phyloP scores from a whole-genome alignment of 2,888 invertebrate species.

The Carpatolechia fugitivella region DNA sequence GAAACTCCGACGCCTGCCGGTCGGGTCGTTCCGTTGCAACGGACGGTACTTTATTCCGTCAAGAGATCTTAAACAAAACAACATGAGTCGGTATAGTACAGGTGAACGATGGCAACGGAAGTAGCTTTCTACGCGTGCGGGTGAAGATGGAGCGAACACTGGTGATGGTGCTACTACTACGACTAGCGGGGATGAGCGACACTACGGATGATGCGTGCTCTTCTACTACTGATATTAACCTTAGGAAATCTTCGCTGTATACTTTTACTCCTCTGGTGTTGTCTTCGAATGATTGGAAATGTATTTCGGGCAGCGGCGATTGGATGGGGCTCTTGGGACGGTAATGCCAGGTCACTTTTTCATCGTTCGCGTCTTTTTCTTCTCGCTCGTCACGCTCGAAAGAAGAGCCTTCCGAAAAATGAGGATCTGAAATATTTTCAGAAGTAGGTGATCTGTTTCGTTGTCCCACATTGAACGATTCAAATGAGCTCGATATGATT shows the following conservation, averaged over 20 bases:
- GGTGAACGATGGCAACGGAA: slow-evolving; percentile 43
- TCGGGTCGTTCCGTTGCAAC: slow-evolving; percentile 81
- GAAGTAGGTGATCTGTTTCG: slow-evolving; percentile 68
- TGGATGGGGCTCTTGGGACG: slow-evolving; percentile 62
- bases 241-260: slow-evolving; percentile 72
- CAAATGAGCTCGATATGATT: slow-evolving; percentile 59
- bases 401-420: slow-evolving; percentile 48
- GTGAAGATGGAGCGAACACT: slow-evolving; percentile 34
- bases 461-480: slow-evolving; percentile 64
- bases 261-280: slow-evolving; percentile 50
- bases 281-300: slow-evolving; percentile 78
- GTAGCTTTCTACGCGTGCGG: slow-evolving; percentile 51
- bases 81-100: slow-evolving; percentile 68
- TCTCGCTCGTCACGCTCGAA: slow-evolving; percentile 48
- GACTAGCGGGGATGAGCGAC: slow-evolving; percentile 48
- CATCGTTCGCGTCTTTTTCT: slow-evolving; percentile 44
- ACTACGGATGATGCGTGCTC: slow-evolving; percentile 43
- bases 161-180: slow-evolving; percentile 37
- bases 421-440: slow-evolving; percentile 59
- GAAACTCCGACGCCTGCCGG: slow-evolving; percentile 79
- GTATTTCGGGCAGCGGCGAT: slow-evolving; percentile 62
- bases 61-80: slow-evolving; percentile 79
- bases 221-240: slow-evolving; percentile 61
- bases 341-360: slow-evolving; percentile 71
- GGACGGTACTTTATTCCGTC: slow-evolving; percentile 83